Evolutionary conservation across 2,888 invertebrate species (phyloP).

Genomic region (Chaitophorus viminalis): DNA sequence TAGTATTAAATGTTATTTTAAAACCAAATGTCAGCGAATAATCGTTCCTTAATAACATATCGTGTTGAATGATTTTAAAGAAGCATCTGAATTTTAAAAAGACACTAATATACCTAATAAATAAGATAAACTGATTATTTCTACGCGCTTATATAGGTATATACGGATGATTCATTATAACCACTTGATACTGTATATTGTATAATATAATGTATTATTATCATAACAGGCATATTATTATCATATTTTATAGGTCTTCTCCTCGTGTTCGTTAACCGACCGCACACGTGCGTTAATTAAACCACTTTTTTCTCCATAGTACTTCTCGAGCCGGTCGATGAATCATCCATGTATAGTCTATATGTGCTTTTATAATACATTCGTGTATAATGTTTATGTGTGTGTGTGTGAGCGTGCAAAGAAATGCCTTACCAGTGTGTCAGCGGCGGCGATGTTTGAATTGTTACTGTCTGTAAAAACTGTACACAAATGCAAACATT

Average conservation of each 20-base stretch:
- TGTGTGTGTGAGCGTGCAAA: not conserved
- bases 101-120: too few relatives aligned
- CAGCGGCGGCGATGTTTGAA: constrained; percentile 4
- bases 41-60: too few relatives aligned
- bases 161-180: constrained; percentile 12
- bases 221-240: too few relatives aligned
- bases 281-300: constrained; percentile 2
- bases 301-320: not conserved
- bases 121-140: too few relatives aligned
- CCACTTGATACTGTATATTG: not conserved
- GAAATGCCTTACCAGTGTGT: constrained; percentile 53
- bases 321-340: constrained; percentile 18
- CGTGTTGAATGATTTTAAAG: too few relatives aligned
- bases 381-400: not conserved
- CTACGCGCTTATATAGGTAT: too few relatives aligned
- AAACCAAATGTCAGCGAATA: too few relatives aligned
- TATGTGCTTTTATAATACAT: not conserved
- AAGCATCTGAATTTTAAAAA: too few relatives aligned
- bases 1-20: too few relatives aligned
- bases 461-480: not conserved
- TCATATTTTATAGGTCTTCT: constrained; percentile 6
- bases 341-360: constrained; percentile 18
- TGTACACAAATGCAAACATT: not conserved
- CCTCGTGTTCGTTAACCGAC: constrained; percentile 6
- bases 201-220: not conserved